Evolutionary conservation across 2,797 vertebrate species (phyloP).

Genomic region (Syndactyla subalaris): DNA sequence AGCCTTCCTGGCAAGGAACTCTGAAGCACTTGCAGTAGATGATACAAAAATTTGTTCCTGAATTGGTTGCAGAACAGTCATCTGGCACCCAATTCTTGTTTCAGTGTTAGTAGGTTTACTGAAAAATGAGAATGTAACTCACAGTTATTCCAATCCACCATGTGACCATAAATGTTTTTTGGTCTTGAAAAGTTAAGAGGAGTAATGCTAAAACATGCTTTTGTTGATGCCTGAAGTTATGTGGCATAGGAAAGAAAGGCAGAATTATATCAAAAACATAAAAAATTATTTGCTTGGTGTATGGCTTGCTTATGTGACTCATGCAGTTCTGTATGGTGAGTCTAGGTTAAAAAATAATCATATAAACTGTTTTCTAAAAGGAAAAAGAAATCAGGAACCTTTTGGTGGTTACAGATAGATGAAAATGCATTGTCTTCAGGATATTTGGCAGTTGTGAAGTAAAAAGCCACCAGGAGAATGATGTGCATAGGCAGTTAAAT

Average conservation of each 20-base stretch:
- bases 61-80: constrained; percentile 44
- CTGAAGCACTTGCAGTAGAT: constrained; percentile 27
- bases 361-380: background rate
- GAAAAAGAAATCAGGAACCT: background rate
- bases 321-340: background rate
- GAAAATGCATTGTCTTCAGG: background rate
- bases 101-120: constrained; percentile 51
- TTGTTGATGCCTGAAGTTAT: constrained; percentile 63
- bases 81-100: constrained; percentile 17
- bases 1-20: constrained; percentile 36
- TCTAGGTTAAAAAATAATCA: background rate
- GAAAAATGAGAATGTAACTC: constrained; percentile 48
- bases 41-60: constrained; percentile 50
- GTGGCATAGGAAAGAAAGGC: background rate
- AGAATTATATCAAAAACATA: constrained; percentile 20
- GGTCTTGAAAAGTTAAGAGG: constrained; percentile 41
- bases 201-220: background rate
- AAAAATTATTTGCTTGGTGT: constrained; percentile 58
- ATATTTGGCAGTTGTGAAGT: background rate
- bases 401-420: background rate
- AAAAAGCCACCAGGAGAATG: background rate
- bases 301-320: constrained; percentile 19
- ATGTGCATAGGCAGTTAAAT: background rate
- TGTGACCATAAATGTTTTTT: constrained; percentile 42
- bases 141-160: background rate